Base-by-base conservation (phyloP, 2,888 invertebrate genomes). In the Odontocerum albicorne region DNA sequence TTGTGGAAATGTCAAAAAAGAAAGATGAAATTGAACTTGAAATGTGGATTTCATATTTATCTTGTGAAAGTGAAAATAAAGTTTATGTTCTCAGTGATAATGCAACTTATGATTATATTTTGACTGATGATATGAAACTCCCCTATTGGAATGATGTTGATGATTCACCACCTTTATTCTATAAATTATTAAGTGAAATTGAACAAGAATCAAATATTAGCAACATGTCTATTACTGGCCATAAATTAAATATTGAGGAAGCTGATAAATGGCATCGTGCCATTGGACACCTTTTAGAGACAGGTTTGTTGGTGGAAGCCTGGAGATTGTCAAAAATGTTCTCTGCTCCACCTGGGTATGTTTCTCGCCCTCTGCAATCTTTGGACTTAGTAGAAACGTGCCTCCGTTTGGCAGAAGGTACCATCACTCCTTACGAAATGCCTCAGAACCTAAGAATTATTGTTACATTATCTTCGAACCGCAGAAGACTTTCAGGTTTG, bases 361-460 rank as follows among this genome's bases (percentile, higher is more conserved):
- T 67, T n/a, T 72, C 68, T 45, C 66, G 73, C 40, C 66, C 69
- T 3, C 71, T 72, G 0, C 75, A 75, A 50, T 76, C 77, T 0
- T 73, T 86, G 31, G 79, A 83, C 64, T 77, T 84, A 33, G 65
- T 86, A 39, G 75, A 83, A 66, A 74, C 85, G 1, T 86, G 85
- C 60, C 71, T 83, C 61, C 79, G 77, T 64, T 66, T 87, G 47
- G 87, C 85, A 0, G 87, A 87, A 67, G 83, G 83, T 2, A 72
- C 78, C 3, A 72, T 81, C 31, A 73, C 77, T 32, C 86, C 86
- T 0, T 79, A 82, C 63, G 81, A 56, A 17, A n/a, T 56, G 17
- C 47, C 56, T 12, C 47, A 40, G 10, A 35, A 27, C 10, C 22
- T 51, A 17, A 38, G 51, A 17, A 17, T n/a, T 27, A 47, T 56